Evolutionary conservation across 2,888 invertebrate species (phyloP).

Genomic region (Chymomyza caudatula): DNA sequence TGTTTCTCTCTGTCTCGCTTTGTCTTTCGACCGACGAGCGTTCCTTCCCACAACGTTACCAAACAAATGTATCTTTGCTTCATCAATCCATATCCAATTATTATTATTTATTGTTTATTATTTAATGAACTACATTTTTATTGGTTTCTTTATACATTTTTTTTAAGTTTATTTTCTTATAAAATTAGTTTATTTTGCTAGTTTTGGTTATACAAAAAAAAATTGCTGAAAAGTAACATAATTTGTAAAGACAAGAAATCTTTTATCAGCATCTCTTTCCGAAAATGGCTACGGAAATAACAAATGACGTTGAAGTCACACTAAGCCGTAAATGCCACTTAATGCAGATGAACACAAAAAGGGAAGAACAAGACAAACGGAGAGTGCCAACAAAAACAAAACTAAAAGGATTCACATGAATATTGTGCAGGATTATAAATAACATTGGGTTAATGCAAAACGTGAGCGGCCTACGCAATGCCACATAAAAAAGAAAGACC

Average conservation of each 20-base stretch:
- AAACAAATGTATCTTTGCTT: too few species aligned
- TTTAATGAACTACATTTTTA: too few species aligned
- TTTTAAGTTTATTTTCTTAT: too few species aligned
- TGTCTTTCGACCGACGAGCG: too few species aligned
- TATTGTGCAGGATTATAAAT: slow-evolving; percentile 29
- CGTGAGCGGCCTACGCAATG: slow-evolving; percentile 43
- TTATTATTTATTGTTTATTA: too few species aligned
- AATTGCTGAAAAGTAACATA: neutral
- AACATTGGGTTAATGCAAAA: slow-evolving; percentile 15
- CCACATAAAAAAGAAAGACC: neutral
- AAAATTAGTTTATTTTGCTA: too few species aligned
- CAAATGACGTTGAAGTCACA: neutral
- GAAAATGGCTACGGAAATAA: neutral
- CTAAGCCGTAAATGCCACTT: slow-evolving; percentile 32
- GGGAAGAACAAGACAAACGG: slow-evolving; percentile 6
- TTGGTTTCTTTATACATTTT: too few species aligned
- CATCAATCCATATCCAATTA: too few species aligned
- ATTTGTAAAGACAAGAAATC: neutral
- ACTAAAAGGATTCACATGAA: slow-evolving; percentile 35
- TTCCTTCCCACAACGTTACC: too few species aligned
- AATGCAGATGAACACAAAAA: slow-evolving; percentile 25
- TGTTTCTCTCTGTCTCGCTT: too few species aligned
- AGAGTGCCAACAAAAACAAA: neutral
- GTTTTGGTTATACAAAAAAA: too few species aligned
- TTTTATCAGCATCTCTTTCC: neutral